phyloP scores from a whole-genome alignment of 2,113 vertebrate genomes.

The Protobothrops flavoviridis region DNA sequence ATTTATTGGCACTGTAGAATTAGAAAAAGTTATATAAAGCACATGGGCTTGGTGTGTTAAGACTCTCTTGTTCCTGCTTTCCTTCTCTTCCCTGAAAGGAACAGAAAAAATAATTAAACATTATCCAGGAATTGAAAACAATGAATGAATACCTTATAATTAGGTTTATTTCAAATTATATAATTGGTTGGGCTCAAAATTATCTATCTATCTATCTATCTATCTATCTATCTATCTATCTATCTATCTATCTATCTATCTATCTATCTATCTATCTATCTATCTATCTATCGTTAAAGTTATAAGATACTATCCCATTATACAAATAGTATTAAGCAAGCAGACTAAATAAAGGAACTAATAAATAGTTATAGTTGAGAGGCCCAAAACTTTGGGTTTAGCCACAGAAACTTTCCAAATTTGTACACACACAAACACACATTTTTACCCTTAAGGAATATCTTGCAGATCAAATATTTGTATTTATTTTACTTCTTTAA shows the following conservation, averaged over 20 bases:
- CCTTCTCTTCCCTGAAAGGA: not conserved
- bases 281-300: not conserved
- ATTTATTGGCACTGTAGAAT: constrained; percentile 26
- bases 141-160: not conserved
- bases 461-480: not conserved
- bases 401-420: not conserved
- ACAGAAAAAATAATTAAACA: not conserved
- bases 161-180: not conserved
- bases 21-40: not conserved
- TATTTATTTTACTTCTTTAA: not conserved
- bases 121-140: not conserved
- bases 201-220: no score
- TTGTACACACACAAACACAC: not conserved
- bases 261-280: no score
- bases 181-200: not conserved
- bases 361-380: not conserved
- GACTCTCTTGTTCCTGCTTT: not conserved
- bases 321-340: not conserved
- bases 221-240: no score
- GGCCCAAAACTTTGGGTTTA: not conserved
- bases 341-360: not conserved
- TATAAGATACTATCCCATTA: not conserved
- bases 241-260: no score
- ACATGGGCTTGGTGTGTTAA: not conserved
- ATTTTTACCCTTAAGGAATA: not conserved